These are phyloP conservation scores for Motacilla alba DNA, from an alignment of 2,113 vertebrate species.

Conservation along the genomic window DNA sequence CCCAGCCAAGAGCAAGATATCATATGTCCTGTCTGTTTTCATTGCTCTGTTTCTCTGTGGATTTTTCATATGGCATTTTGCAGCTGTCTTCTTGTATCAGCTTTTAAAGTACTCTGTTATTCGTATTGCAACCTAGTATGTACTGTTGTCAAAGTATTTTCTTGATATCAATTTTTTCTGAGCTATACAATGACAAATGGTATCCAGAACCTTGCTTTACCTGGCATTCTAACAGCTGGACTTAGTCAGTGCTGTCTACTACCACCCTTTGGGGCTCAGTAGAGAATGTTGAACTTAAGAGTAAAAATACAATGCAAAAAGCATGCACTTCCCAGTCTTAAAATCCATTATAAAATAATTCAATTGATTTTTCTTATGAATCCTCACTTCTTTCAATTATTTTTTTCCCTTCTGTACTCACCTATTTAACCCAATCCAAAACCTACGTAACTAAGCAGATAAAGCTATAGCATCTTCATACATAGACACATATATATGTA, in stretches of 20 bases:
- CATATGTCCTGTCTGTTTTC: neutral
- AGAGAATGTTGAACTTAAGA: neutral
- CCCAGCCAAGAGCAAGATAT: neutral
- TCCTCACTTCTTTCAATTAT: neutral
- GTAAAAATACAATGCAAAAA: neutral
- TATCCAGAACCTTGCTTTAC: neutral
- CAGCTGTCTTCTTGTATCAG: slow-evolving; percentile 9
- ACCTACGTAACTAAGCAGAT: neutral
- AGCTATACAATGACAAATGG: neutral
- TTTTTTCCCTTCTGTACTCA: neutral
- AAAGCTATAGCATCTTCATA: neutral
- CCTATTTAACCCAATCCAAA: neutral
- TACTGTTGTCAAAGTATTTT: neutral
- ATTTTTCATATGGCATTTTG: neutral
- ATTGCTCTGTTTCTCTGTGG: neutral
- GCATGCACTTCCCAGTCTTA: neutral
- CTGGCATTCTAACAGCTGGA: neutral
- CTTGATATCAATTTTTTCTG: neutral
- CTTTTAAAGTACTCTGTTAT: neutral
- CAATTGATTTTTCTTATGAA: neutral
- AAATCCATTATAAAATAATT: neutral
- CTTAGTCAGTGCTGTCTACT: neutral
- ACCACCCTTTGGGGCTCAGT: neutral
- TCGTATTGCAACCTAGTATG: neutral
- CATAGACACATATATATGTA: neutral